Base-by-base conservation (phyloP, 2,113 vertebrate species). In the Uria aalge region DNA sequence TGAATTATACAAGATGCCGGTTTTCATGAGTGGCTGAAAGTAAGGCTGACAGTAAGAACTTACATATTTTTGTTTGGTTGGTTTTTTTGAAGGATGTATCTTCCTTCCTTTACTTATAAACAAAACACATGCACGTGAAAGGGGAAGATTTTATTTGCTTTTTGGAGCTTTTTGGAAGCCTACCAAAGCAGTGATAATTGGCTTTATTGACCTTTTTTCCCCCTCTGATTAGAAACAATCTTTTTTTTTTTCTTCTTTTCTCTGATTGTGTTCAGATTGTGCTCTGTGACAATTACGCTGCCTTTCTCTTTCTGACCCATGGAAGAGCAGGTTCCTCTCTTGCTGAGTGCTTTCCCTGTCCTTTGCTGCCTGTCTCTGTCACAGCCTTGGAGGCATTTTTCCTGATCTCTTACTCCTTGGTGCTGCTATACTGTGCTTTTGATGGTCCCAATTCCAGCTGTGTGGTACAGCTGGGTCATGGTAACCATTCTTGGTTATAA, bases 1-100 rank as follows among this genome's bases (percentile, higher is more conserved):
- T 59, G 36, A 74, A 29, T 29, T n/a, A 10, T 24, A 15, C 23
- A 60, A 16, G 27, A 26, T 66, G 56, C 81, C 88, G 79, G 4
- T 29, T 94, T 94, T 92, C 59, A 24, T 45, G 45, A 88, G 76
- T 41, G 52, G 12, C 60, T 60, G 63, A 72, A 60, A 90, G 48
- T 4, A 7, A 81, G 45, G 86, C 57, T 91, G 40, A 48, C 34
- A 82, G 32, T 74, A 48, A 48, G 47, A 52, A 59, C 38, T 86
- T 36, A 19, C 15, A 11, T 10, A 15, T 34, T 11, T 55, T 34
- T 26, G 55, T 23, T 24, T 26, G 16, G 18, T 41, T n/a, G 9
- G 29, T 59, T 66, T 32, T 63, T 64, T 52, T 45, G 69, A 47
- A 62, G 32, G 21, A 57, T 63, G 22, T 47, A 5, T 73, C n/a